A percentile compares a stretch with the other conserved stretches of the same genome.
Conservation (phyloP, 2,113 vertebrate genomes). For the Bucco capensis region DNA sequence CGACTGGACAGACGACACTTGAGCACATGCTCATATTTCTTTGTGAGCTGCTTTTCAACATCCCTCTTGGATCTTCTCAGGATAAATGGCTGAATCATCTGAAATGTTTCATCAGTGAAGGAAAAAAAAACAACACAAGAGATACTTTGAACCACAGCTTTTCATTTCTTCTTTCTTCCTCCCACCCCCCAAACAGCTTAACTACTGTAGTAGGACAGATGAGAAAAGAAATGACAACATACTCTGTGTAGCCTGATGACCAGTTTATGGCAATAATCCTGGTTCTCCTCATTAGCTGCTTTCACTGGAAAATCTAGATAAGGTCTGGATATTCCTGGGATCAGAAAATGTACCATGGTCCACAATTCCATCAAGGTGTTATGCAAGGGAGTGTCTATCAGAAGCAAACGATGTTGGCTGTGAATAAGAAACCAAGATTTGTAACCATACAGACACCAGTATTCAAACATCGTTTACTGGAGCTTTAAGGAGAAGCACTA, state of each 20-base stretch:
- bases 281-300: slow-evolving; percentile 88
- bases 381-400: slow-evolving; percentile 88
- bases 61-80: slow-evolving; percentile 89
- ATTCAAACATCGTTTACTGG: background rate
- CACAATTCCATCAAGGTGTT: slow-evolving; percentile 90
- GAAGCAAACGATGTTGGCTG: slow-evolving; percentile 88
- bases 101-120: background rate
- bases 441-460: background rate
- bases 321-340: slow-evolving; percentile 86
- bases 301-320: slow-evolving; percentile 90
- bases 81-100: slow-evolving; percentile 94
- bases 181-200: background rate
- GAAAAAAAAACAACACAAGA: background rate
- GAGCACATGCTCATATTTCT: slow-evolving; percentile 90
- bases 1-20: slow-evolving; percentile 88
- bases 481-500: background rate
- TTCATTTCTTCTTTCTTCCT: background rate
- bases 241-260: slow-evolving; percentile 91
- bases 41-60: slow-evolving; percentile 91
- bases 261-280: slow-evolving; percentile 93
- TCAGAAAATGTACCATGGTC: slow-evolving; percentile 92
- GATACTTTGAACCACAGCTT: background rate
- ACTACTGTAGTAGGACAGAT: background rate
- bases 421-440: background rate
- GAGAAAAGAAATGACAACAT: slow-evolving; percentile 22